Percentiles rank a stretch among this genome's conserved stretches.
phyloP scores from a whole-genome alignment of 1,140 invertebrate genomes.

The Branchinecta lynchi region DNA sequence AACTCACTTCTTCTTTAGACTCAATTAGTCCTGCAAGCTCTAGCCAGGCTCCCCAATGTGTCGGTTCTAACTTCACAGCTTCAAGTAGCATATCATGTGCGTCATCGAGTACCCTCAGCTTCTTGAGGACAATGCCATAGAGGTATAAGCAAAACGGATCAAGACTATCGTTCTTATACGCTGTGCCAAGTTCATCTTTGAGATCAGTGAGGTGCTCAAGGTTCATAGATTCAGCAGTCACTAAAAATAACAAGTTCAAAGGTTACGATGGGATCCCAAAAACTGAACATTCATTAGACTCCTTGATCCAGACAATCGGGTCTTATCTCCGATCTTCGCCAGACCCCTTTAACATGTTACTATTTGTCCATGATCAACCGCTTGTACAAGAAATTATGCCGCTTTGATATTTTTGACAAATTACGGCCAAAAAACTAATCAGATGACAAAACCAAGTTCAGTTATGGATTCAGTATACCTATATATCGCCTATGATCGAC shows the following conservation, averaged over 20 bases:
- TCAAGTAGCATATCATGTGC: constrained; percentile 61
- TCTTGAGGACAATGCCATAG: constrained; percentile 79
- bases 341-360: too few relatives aligned
- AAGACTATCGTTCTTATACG: constrained; percentile 43
- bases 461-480: too few relatives aligned
- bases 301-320: too few relatives aligned
- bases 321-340: too few relatives aligned
- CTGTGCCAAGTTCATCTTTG: constrained; percentile 38
- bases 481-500: too few relatives aligned
- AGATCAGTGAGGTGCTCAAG: constrained; percentile 36
- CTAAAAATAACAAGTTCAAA: not conserved
- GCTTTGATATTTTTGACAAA: too few relatives aligned
- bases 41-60: constrained; percentile 84
- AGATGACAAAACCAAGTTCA: too few relatives aligned
- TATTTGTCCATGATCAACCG: too few relatives aligned
- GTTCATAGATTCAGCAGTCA: constrained; percentile 12
- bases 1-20: constrained; percentile 45
- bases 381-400: too few relatives aligned
- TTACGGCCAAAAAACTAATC: too few relatives aligned
- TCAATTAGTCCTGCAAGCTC: constrained; percentile 72
- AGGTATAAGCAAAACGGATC: constrained; percentile 81
- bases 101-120: constrained; percentile 55
- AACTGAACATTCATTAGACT: too few relatives aligned
- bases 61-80: constrained; percentile 55
- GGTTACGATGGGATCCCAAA: too few relatives aligned